These are phyloP conservation scores for Xiphorhynchus erythropygius DNA, from an alignment of 2,797 vertebrate genomes.

Conservation along the genomic window DNA sequence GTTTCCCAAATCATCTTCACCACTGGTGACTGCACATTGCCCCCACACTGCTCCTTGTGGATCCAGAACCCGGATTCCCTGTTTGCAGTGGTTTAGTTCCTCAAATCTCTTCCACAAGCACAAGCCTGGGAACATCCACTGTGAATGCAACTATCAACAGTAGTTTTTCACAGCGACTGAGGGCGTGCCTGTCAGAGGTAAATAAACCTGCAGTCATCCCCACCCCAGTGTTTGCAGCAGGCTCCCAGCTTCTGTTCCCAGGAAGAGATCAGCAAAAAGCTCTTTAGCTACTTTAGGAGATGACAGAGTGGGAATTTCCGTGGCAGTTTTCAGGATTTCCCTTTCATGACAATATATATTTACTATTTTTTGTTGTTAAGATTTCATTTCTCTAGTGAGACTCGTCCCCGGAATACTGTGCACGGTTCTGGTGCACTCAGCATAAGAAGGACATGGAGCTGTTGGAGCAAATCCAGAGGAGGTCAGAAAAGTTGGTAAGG, in stretches of 20 bases:
- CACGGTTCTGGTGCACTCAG: not conserved
- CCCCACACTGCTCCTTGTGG: not conserved
- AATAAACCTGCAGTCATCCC: not conserved
- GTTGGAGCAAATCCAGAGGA: not conserved
- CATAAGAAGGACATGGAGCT: not conserved
- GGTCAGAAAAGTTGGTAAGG: not conserved
- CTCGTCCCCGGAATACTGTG: not conserved
- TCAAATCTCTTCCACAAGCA: not conserved
- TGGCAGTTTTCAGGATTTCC: not conserved
- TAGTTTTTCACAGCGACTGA: not conserved
- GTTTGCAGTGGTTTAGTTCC: not conserved
- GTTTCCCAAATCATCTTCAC: not conserved
- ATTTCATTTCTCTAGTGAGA: not conserved
- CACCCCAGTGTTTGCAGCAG: not conserved
- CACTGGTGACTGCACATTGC: not conserved
- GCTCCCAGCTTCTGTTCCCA: not conserved
- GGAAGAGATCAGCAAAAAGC: not conserved
- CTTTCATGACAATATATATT: not conserved
- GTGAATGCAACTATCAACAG: not conserved
- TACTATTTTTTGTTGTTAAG: not conserved
- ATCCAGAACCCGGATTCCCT: not conserved
- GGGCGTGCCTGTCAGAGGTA: not conserved
- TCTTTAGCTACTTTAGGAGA: not conserved
- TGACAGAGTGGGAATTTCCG: not conserved
- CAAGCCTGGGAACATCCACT: not conserved